These are phyloP conservation scores for Neomorphus geoffroyi DNA, from an alignment of 2,797 vertebrate genomes.

Conservation along the genomic window DNA sequence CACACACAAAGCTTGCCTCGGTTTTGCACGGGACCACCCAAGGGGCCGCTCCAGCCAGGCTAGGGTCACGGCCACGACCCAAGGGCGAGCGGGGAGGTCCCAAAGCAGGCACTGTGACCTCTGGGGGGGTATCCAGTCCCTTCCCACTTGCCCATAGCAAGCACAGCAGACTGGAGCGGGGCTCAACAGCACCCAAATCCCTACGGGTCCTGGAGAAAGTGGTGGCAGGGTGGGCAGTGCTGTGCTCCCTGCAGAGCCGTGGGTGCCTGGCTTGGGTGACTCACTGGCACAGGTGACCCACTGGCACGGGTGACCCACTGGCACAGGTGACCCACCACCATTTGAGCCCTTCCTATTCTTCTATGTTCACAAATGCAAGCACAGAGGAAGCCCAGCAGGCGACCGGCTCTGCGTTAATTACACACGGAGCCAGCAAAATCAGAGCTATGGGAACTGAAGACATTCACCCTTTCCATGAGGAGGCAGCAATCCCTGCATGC, in stretches of 20 bases:
- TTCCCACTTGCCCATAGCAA: background rate
- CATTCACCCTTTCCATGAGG: rapidly evolving
- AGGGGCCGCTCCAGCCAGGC: background rate
- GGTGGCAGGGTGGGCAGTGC: background rate
- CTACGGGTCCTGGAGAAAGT: background rate
- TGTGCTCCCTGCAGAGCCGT: background rate
- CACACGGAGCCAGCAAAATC: background rate
- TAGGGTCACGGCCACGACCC: background rate
- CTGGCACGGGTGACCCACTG: rapidly evolving
- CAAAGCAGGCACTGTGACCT: background rate
- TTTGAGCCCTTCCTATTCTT: background rate
- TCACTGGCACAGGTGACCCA: background rate
- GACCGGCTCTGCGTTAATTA: background rate
- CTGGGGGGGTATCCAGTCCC: background rate
- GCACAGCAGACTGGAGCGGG: background rate
- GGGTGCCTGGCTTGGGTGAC: rapidly evolving
- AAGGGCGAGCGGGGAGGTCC: background rate
- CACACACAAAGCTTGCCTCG: background rate
- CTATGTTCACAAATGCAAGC: rapidly evolving
- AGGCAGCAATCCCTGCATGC: rapidly evolving
- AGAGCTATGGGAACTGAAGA: background rate
- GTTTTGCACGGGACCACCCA: background rate
- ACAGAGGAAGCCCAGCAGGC: rapidly evolving
- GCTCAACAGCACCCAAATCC: rapidly evolving
- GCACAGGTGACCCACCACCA: background rate